These are phyloP conservation scores for Ornithorhynchus anatinus DNA, from an alignment of 2,113 vertebrate genomes.

Conservation along the genomic window DNA sequence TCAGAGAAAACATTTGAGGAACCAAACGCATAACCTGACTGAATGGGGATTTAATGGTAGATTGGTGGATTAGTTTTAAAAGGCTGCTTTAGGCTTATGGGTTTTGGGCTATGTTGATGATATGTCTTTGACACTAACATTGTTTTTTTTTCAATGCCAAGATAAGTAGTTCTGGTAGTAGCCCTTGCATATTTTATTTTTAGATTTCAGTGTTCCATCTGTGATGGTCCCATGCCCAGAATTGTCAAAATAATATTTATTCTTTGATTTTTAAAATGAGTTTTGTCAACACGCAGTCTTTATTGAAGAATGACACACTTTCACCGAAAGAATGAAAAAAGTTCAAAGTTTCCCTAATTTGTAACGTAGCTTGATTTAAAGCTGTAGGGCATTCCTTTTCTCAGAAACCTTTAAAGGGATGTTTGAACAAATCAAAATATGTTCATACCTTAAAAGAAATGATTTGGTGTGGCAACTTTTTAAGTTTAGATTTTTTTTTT, in stretches of 20 bases:
- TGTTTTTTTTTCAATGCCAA: constrained; percentile 46
- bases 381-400: constrained; percentile 59
- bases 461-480: constrained; percentile 73
- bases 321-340: constrained; percentile 60
- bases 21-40: constrained; percentile 22
- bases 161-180: constrained; percentile 48
- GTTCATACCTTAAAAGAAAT: constrained; percentile 68
- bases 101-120: constrained; percentile 30
- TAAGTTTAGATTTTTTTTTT: constrained; percentile 40
- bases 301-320: constrained; percentile 60
- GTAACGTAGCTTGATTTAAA: constrained; percentile 54
- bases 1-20: constrained; percentile 34
- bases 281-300: constrained; percentile 60
- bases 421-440: constrained; percentile 71
- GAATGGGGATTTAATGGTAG: constrained; percentile 21
- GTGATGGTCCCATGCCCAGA: constrained; percentile 49
- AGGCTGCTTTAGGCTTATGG: neutral
- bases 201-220: constrained; percentile 54
- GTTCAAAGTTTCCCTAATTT: constrained; percentile 61
- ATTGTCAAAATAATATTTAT: constrained; percentile 37
- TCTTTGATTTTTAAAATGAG: constrained; percentile 61
- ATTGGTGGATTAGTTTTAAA: constrained; percentile 39
- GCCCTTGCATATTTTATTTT: constrained; percentile 58
- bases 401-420: constrained; percentile 58
- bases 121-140: constrained; percentile 33